Evolutionary conservation across 2,797 vertebrate genomes (phyloP).

Genomic region (Helostoma temminkii): DNA sequence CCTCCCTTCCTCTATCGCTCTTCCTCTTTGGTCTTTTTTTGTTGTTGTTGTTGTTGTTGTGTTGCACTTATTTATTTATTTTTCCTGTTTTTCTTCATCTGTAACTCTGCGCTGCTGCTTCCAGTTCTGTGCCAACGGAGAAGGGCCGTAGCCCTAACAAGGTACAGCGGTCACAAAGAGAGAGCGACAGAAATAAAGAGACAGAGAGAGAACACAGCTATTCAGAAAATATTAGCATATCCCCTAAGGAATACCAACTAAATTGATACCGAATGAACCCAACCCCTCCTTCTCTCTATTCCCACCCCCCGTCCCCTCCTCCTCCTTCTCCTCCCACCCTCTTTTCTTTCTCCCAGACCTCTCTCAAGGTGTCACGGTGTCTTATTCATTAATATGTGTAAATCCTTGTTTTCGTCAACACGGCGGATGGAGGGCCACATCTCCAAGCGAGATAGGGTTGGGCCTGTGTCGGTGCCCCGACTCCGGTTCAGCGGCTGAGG

Average conservation of each 20-base stretch:
- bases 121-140: slow-evolving; percentile 76
- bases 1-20: slow-evolving; percentile 74
- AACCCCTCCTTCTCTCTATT: slow-evolving; percentile 57
- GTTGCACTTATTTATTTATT: slow-evolving; percentile 79
- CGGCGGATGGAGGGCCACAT: slow-evolving; percentile 59
- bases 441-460: slow-evolving; percentile 75
- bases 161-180: slow-evolving; percentile 89
- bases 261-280: slow-evolving; percentile 87
- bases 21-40: slow-evolving; percentile 77
- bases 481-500: slow-evolving; percentile 87
- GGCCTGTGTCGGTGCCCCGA: slow-evolving; percentile 88
- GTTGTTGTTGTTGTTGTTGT: slow-evolving; percentile 78
- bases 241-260: slow-evolving; percentile 92
- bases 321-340: slow-evolving; percentile 24
- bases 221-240: slow-evolving; percentile 88
- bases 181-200: slow-evolving; percentile 68
- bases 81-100: slow-evolving; percentile 67
- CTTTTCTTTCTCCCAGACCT: slow-evolving; percentile 69
- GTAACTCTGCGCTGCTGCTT: slow-evolving; percentile 62
- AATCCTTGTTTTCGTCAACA: slow-evolving; percentile 83
- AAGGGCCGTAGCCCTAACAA: slow-evolving; percentile 96
- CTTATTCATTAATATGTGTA: slow-evolving; percentile 96
- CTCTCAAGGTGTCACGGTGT: slow-evolving; percentile 87
- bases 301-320: slow-evolving; percentile 13
- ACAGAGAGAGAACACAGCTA: slow-evolving; percentile 86